A percentile compares a stretch with the other conserved stretches of the same genome.
Conservation (phyloP, 2,888 invertebrate species). For the Acleris literana region DNA sequence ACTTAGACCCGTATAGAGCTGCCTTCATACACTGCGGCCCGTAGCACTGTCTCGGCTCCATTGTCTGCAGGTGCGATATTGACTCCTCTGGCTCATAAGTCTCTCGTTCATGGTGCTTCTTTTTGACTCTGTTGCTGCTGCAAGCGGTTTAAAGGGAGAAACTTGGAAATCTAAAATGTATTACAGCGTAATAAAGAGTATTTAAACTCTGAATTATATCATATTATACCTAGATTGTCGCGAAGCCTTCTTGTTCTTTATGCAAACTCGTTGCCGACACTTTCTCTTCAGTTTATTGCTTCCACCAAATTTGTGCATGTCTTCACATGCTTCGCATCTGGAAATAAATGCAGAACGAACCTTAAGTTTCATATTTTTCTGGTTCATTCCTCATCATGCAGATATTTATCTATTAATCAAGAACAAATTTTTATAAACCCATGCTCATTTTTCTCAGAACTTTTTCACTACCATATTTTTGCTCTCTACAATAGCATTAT, state of each 20-base stretch:
- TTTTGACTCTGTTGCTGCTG: slow-evolving; percentile 68
- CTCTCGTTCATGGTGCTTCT: slow-evolving; percentile 74
- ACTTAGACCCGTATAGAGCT: slow-evolving; percentile 93
- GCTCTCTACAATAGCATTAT: too few species aligned
- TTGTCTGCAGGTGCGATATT: slow-evolving; percentile 80
- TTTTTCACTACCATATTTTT: too few species aligned
- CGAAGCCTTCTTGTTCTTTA: slow-evolving; percentile 66
- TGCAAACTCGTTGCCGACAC: slow-evolving; percentile 79
- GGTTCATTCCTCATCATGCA: too few species aligned
- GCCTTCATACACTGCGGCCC: slow-evolving; percentile 94
- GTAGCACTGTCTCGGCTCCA: slow-evolving; percentile 92
- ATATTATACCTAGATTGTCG: slow-evolving; percentile 67
- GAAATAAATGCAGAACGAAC: slow-evolving; percentile 37
- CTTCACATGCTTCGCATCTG: slow-evolving; percentile 79
- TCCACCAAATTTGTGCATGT: slow-evolving; percentile 81
- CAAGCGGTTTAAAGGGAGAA: not conserved
- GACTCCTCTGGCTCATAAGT: slow-evolving; percentile 72
- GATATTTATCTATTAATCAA: too few species aligned
- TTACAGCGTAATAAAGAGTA: too few species aligned
- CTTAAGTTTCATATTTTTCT: too few species aligned
- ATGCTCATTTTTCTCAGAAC: too few species aligned
- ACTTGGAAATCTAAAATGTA: too few species aligned
- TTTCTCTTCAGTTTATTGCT: slow-evolving; percentile 78
- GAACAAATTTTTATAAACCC: too few species aligned
- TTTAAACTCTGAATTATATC: too few species aligned